phyloP scores from a whole-genome alignment of 2,888 invertebrate genomes.

The Eupithecia inturbata region DNA sequence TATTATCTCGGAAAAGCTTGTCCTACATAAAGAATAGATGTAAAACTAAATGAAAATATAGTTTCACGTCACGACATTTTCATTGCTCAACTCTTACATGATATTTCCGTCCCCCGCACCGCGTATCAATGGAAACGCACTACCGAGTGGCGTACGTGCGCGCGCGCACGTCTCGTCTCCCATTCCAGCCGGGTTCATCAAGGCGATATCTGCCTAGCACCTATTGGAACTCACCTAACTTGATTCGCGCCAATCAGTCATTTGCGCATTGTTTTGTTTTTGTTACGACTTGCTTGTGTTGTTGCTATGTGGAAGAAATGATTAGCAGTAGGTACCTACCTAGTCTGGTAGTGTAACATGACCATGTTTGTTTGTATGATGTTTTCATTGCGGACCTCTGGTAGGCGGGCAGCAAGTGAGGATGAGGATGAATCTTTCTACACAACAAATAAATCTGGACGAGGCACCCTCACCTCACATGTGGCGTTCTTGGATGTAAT shows the following conservation, averaged over 20 bases:
- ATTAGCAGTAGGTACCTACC: neutral
- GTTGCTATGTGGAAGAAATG: constrained; percentile 7
- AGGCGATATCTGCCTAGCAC: constrained; percentile 54
- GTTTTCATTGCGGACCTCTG: neutral
- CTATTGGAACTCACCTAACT: constrained; percentile 40
- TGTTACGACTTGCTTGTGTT: neutral
- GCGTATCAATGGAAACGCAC: constrained; percentile 52
- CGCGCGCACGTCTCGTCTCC: constrained; percentile 67
- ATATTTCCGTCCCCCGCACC: neutral
- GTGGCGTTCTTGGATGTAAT: too few species aligned
- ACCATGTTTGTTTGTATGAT: neutral
- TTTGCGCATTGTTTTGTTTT: constrained; percentile 10
- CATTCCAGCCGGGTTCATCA: constrained; percentile 61
- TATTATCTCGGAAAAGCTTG: neutral
- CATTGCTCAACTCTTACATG: neutral
- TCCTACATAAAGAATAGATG: neutral
- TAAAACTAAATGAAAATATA: neutral
- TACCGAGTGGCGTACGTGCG: constrained; percentile 75
- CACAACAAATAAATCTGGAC: too few species aligned
- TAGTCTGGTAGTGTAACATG: constrained; percentile 1
- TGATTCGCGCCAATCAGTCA: constrained; percentile 28
- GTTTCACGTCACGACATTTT: neutral
- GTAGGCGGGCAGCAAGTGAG: neutral
- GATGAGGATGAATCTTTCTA: too few species aligned
- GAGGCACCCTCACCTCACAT: too few species aligned